phyloP scores from a whole-genome alignment of 92 coral and sea anemone genomes.

The Blastomussa wellsi region DNA sequence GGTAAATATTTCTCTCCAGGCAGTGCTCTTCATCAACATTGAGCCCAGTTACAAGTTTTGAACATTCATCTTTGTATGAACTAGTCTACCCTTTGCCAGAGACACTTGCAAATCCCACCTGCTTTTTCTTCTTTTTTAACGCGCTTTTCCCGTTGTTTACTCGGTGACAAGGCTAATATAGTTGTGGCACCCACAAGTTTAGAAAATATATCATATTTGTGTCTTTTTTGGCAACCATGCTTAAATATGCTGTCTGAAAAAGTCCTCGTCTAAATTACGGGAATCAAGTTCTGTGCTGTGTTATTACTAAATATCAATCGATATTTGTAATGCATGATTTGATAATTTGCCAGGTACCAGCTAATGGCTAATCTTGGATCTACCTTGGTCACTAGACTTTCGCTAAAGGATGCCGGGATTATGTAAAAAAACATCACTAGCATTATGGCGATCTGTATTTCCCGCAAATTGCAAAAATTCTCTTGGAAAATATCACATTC shows the following conservation, averaged over 20 bases:
- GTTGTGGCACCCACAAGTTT: neutral
- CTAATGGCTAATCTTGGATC: neutral
- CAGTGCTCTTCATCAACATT: neutral
- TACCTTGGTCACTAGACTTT: neutral
- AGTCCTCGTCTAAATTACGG: neutral
- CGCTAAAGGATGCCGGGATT: neutral
- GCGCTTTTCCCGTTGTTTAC: neutral
- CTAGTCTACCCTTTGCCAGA: neutral
- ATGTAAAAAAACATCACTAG: neutral
- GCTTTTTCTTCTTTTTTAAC: neutral
- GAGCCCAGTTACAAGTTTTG: neutral
- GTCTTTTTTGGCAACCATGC: no score
- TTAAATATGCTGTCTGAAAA: no score
- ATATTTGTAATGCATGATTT: neutral
- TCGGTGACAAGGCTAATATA: neutral
- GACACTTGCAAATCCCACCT: neutral
- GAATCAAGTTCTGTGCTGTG: neutral
- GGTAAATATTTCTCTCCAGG: neutral
- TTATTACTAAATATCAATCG: neutral
- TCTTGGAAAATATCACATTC: neutral
- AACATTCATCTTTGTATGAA: neutral
- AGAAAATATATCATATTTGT: neutral
- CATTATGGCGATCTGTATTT: neutral
- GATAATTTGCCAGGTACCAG: constrained; percentile 31
- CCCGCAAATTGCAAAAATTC: neutral